Percentiles rank a stretch among this genome's conserved stretches.
phyloP scores from a whole-genome alignment of 2,113 vertebrate genomes.

The Malurus cyaneus region DNA sequence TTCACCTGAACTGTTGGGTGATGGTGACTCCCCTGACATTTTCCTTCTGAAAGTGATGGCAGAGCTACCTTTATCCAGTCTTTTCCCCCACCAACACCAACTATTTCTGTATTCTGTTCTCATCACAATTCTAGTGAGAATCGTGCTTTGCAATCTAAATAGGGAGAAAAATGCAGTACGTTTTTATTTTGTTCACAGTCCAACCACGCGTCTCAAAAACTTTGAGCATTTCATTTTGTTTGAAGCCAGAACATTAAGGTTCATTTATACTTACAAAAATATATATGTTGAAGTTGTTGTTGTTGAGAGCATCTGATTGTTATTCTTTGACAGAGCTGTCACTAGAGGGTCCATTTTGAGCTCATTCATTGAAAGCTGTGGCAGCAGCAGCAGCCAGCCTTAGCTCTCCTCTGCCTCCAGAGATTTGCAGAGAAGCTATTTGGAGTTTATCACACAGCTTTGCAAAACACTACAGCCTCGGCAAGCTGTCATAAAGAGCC shows the following conservation, averaged over 20 bases:
- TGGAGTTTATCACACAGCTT: constrained; percentile 55
- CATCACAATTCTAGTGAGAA: constrained; percentile 17
- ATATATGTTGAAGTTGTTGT: background rate
- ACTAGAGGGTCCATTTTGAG: constrained; percentile 53
- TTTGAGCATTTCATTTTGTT: background rate
- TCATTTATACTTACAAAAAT: constrained; percentile 31
- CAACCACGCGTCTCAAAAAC: background rate
- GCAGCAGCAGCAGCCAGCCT: constrained; percentile 39
- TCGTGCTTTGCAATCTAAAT: constrained; percentile 40
- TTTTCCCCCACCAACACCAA: background rate
- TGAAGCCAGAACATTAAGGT: constrained; percentile 8
- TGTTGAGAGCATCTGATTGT: constrained; percentile 18
- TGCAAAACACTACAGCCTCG: constrained; percentile 17
- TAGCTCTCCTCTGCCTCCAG: constrained; percentile 42
- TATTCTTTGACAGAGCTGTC: constrained; percentile 64
- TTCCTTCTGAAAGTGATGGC: constrained; percentile 9
- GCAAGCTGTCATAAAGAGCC: constrained; percentile 52
- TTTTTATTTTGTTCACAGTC: background rate
- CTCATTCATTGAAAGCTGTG: constrained; percentile 50
- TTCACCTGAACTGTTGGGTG: background rate
- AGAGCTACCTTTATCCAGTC: background rate
- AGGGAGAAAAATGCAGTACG: background rate
- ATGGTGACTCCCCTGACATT: background rate
- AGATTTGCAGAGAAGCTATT: constrained; percentile 58
- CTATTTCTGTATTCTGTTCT: constrained; percentile 52